A percentile compares a stretch with the other conserved stretches of the same genome.
Evolutionary conservation across 2,113 vertebrate species (phyloP).

Genomic region (Alaudala cheleensis): DNA sequence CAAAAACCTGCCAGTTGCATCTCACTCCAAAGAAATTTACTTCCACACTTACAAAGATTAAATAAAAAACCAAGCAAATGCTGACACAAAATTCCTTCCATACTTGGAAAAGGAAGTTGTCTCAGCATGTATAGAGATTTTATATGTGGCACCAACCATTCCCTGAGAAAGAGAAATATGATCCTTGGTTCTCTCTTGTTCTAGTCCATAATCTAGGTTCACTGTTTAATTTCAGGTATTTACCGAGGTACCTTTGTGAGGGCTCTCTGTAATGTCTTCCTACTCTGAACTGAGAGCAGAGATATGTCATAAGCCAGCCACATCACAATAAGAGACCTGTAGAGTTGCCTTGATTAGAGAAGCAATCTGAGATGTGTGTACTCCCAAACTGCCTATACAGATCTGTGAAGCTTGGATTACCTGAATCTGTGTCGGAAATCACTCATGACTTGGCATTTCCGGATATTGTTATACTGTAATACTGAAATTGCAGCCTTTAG

Average conservation of each 20-base stretch:
- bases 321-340: background rate
- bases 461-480: background rate
- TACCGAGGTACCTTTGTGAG: fast-evolving
- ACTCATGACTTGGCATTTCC: background rate
- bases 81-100: background rate
- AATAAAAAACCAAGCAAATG: background rate
- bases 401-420: background rate
- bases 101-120: background rate
- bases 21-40: background rate
- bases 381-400: background rate
- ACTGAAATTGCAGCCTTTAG: background rate
- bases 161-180: background rate
- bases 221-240: background rate
- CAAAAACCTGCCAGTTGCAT: background rate
- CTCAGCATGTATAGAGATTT: background rate
- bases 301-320: background rate
- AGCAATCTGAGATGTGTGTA: background rate
- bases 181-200: background rate
- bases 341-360: background rate
- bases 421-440: background rate
- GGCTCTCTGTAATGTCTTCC: background rate
- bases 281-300: background rate
- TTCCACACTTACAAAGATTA: background rate
- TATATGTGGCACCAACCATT: fast-evolving
- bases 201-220: background rate